Evolutionary conservation across 2,888 invertebrate species (phyloP).

Genomic region (Campoplex nolae): DNA sequence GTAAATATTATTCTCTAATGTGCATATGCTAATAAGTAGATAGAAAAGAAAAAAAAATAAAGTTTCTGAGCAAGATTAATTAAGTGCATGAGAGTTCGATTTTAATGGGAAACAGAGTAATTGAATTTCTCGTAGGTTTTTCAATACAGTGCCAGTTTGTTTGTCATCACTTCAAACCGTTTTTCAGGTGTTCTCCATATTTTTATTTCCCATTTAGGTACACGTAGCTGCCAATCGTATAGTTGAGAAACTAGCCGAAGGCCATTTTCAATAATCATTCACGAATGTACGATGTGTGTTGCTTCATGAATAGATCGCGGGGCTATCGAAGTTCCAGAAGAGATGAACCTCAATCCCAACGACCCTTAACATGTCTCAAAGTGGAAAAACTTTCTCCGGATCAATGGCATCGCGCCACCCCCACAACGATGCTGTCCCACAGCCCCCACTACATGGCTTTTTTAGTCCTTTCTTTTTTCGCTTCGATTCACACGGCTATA

Average conservation of each 20-base stretch:
- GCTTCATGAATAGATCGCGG: constrained; percentile 8
- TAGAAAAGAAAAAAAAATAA: neutral
- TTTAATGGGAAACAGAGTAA: constrained; percentile 5
- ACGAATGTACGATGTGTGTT: constrained; percentile 18
- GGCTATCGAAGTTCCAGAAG: constrained; percentile 3
- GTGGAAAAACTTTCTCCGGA: constrained; percentile 29
- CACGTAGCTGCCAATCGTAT: neutral
- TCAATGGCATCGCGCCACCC: constrained; percentile 31
- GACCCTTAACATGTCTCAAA: neutral
- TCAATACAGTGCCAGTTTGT: constrained; percentile 26
- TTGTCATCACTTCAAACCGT: constrained; percentile 25
- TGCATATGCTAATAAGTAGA: neutral
- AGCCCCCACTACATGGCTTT: constrained; percentile 29
- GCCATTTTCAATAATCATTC: constrained; percentile 63
- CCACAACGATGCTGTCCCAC: constrained; percentile 16
- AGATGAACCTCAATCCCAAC: neutral
- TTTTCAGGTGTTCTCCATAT: constrained; percentile 38
- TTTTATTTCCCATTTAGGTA: constrained; percentile 57
- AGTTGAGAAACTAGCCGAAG: constrained; percentile 51
- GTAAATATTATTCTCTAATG: neutral
- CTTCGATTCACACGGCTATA: constrained; percentile 29
- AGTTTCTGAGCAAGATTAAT: constrained; percentile 17
- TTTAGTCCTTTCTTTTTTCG: constrained; percentile 42
- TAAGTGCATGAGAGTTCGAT: constrained; percentile 2
- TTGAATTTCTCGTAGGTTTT: constrained; percentile 21